Evolutionary conservation across 2,113 vertebrate genomes (phyloP).

Genomic region (Brevimyrus niger): DNA sequence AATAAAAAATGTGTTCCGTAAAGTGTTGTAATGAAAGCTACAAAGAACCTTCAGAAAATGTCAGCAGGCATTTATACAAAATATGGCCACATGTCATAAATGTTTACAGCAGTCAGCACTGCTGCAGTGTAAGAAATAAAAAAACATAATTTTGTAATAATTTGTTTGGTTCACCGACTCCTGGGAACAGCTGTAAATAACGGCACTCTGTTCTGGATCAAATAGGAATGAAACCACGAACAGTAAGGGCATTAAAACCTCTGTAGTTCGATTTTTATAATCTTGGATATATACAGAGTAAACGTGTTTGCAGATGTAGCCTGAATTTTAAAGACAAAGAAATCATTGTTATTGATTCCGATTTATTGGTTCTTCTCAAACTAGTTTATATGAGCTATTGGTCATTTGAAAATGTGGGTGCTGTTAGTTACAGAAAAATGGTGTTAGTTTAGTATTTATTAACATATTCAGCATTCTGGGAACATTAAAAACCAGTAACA

Average conservation of each 20-base stretch:
- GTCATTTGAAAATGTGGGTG: neutral
- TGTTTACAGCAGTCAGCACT: neutral
- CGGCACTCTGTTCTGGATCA: neutral
- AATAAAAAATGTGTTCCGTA: neutral
- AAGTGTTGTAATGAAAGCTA: neutral
- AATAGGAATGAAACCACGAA: neutral
- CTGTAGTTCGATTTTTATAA: neutral
- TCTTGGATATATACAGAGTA: neutral
- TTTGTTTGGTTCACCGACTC: neutral
- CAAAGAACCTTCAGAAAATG: neutral
- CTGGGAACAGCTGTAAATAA: neutral
- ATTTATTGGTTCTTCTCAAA: neutral
- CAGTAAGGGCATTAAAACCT: neutral
- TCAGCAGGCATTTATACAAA: neutral
- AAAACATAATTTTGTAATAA: neutral
- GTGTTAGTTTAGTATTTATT: neutral
- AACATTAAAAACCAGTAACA: neutral
- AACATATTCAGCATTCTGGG: neutral
- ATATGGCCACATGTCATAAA: neutral
- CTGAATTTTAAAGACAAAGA: neutral
- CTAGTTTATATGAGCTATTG: neutral
- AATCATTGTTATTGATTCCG: neutral
- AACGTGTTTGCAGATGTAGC: neutral
- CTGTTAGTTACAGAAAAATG: neutral
- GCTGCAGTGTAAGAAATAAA: neutral